Evolutionary conservation across 2,888 invertebrate species (phyloP).

Genomic region (Plebejus argus): DNA sequence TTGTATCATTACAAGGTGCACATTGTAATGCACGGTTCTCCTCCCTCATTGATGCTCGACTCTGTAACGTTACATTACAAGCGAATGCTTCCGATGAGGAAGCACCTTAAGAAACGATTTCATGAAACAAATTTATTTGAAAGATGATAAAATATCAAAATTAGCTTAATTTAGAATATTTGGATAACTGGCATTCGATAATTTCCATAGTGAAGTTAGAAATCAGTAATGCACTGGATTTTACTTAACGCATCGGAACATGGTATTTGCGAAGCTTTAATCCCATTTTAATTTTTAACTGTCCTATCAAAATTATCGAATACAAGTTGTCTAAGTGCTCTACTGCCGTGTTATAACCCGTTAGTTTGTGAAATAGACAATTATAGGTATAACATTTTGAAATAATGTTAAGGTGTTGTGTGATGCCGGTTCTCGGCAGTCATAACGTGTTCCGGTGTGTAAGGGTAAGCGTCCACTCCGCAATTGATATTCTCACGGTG

Average conservation of each 20-base stretch:
- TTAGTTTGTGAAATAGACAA: neutral
- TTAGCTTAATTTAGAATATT: neutral
- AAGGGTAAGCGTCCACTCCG: slow-evolving; percentile 5
- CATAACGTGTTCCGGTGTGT: slow-evolving; percentile 14
- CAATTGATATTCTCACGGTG: slow-evolving; percentile 23
- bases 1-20: too few species aligned
- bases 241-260: too few species aligned
- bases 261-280: too few species aligned
- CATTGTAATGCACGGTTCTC: too few species aligned
- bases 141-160: neutral
- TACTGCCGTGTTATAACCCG: neutral
- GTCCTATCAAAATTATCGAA: too few species aligned
- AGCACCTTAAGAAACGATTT: neutral
- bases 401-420: slow-evolving; percentile 13
- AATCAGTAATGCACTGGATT: too few species aligned
- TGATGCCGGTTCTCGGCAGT: slow-evolving; percentile 12
- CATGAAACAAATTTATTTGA: neutral
- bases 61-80: too few species aligned
- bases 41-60: too few species aligned
- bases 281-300: too few species aligned
- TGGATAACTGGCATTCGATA: neutral
- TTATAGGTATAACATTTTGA: neutral
- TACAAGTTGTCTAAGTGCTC: neutral
- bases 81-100: too few species aligned
- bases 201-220: neutral